A percentile compares a stretch with the other conserved stretches of the same genome.
Evolutionary conservation across 2,888 invertebrate genomes (phyloP).

Genomic region (Aleiodes testaceus): DNA sequence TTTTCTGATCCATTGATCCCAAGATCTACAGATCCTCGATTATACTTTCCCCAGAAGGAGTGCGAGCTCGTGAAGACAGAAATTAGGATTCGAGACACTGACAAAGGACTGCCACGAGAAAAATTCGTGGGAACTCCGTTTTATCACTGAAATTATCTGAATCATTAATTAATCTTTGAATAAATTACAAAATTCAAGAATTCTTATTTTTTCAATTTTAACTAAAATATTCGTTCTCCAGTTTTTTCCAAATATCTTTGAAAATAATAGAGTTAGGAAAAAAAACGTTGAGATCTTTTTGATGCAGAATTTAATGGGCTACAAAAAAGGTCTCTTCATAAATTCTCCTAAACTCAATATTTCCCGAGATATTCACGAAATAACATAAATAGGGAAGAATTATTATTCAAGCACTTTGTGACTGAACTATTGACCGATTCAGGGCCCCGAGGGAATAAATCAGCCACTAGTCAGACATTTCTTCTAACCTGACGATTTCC

Average conservation of each 20-base stretch:
- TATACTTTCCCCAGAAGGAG: conserved; percentile 58
- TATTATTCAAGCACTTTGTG: too few species aligned
- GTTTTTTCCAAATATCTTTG: too few species aligned
- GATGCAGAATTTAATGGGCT: too few species aligned
- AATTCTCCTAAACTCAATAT: too few species aligned
- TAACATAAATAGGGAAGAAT: too few species aligned
- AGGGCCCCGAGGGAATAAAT: conserved; percentile 14
- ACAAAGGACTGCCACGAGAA: conserved; percentile 52
- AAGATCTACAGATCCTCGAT: conserved; percentile 58
- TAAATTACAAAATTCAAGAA: too few species aligned
- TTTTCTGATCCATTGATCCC: conserved; percentile 57
- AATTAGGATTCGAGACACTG: conserved; percentile 54
- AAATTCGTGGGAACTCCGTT: conserved; percentile 62
- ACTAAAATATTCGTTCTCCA: too few species aligned
- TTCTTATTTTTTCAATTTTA: too few species aligned
- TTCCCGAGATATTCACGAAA: not conserved
- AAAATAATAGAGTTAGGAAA: too few species aligned
- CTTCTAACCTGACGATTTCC: conserved; percentile 27
- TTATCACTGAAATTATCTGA: not conserved
- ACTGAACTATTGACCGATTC: not conserved
- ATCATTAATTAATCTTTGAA: too few species aligned
- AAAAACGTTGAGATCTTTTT: too few species aligned
- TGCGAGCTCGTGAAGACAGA: conserved; percentile 61
- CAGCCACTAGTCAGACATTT: conserved; percentile 16
- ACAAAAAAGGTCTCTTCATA: too few species aligned